Base-by-base conservation (phyloP, 2,113 vertebrate genomes). In the Manacus vitellinus region DNA sequence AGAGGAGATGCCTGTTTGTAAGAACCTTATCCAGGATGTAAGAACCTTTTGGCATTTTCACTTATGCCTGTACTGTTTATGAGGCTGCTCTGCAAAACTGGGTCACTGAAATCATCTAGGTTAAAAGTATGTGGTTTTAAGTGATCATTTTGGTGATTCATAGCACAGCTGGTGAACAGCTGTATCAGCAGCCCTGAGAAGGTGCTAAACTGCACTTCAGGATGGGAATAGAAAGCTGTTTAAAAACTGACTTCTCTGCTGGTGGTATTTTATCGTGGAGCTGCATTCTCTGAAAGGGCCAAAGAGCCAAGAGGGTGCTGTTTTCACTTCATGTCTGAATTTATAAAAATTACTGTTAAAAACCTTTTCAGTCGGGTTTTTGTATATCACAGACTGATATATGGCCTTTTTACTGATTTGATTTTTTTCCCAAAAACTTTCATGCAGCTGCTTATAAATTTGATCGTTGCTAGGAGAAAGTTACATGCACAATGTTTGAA, bases 141-240 rank as follows among this genome's bases (percentile, higher is more conserved):
- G 59, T 66, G 85, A 94, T 84, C 46, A 22, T 74, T 93, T 94
- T 80, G 68, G 72, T 92, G 88, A 84, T 93, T 94, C 4, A 0
- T 77, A 70, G 72, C 85, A 86, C 95, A 97, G 92, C 92, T 97
- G 95, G 94, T 92, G 59, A 96, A 84, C 95, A 96, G 86, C 91
- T 96, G 95, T 95, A 92, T 94, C 83, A 88, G 92, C 92, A 95
- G 63, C 63, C 62, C 55, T 84, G 79, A 63, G 80, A 91, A 94
- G 94, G 88, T 94, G 83, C 88, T 94, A 83, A 96, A 81, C 88
- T 86, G 51, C 39, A 55, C 63, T 81, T 88, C 16, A 47, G 72
- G 65, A 73, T 84, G 91, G 59, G 59, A 83, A 35, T 74, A 77
- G 63, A 74, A 94, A 84, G 33, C 68, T 86, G 63, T 89, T 77